Evolutionary conservation across 2,113 vertebrate species (phyloP), one percentile per base, ranked within the genome.

Genomic region (Bufo bufo): DNA sequence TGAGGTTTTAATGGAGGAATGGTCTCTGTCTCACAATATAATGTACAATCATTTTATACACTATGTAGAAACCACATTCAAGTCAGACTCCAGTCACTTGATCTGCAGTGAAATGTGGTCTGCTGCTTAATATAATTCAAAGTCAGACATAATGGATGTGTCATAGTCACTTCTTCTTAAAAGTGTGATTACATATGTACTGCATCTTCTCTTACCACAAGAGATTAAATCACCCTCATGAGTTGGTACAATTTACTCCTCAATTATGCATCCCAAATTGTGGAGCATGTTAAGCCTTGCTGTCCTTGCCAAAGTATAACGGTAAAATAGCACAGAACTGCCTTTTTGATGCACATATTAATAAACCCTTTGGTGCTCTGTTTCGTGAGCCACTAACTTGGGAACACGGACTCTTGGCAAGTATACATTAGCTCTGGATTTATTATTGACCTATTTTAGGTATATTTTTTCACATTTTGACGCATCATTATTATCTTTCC

Each of bases 1-100:
- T 61, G 45, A 54, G 66, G 63, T 54, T 84, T 23, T 84, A 69
- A 69, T 66, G 49, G 65, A 54, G 50, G 63, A 69, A 84, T 54
- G 50, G 43, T 52, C 65, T 33, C 49, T 33, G 63, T 71, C 20
- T 50, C 54, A 33, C 63, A 49, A n/a, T 43, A 71, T 54, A 84
- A 54, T 84, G n/a, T 17, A 23, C 45, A 61, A 50, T 47, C 54
- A 11, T 59, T 82, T 82, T n/a, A 82, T 13, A 11, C 13, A 66
- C 45, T 33, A n/a, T 52, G 47, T 43, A 54, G 6, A 71, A 69
- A 81, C 14, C 33, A 61, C 7, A 81, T 59, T 33, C 61, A 3
- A 69, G 50, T 14, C 12, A 16, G 19, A 45, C 33, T 72, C 69
- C 33, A 6, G 14, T 43, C 14, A 33, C 66, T 71, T 71, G 66